Evolutionary conservation across 2,888 invertebrate species (phyloP).

Genomic region (Agonopterix alstromeriana): DNA sequence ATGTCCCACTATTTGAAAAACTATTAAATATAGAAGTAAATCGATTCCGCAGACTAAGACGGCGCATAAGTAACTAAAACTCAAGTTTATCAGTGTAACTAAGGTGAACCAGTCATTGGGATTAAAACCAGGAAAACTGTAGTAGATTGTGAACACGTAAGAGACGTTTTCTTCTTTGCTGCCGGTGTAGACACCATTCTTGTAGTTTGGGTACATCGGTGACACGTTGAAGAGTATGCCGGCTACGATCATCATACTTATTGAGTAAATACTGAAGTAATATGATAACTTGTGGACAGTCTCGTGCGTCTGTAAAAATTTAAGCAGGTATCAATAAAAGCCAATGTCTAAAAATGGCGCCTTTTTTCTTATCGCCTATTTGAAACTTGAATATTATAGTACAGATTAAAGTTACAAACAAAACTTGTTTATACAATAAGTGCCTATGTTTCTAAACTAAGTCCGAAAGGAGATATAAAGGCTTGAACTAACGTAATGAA

Average conservation of each 20-base stretch:
- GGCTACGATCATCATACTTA: not conserved
- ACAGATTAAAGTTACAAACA: no score
- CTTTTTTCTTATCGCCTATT: no score
- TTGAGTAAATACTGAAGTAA: not conserved
- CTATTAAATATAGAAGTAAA: not conserved
- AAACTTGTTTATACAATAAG: no score
- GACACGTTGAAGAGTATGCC: not conserved
- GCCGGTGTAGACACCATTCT: not conserved
- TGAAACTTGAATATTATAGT: no score
- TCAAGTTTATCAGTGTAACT: not conserved
- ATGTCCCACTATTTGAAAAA: not conserved
- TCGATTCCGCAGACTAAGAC: not conserved
- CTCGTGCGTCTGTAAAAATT: no score
- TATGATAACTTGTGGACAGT: not conserved
- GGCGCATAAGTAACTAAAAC: not conserved
- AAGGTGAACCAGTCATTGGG: not conserved
- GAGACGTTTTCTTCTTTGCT: not conserved
- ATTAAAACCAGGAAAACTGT: not conserved
- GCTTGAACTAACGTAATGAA: no score
- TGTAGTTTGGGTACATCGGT: not conserved
- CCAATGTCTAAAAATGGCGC: no score
- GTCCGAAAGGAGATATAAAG: no score
- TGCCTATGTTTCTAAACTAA: no score
- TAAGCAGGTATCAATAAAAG: no score
- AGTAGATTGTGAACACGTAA: not conserved